Evolutionary conservation across 1,140 invertebrate species (phyloP), one percentile per base, ranked within the genome.

Genomic region (Chelonus insularis): DNA sequence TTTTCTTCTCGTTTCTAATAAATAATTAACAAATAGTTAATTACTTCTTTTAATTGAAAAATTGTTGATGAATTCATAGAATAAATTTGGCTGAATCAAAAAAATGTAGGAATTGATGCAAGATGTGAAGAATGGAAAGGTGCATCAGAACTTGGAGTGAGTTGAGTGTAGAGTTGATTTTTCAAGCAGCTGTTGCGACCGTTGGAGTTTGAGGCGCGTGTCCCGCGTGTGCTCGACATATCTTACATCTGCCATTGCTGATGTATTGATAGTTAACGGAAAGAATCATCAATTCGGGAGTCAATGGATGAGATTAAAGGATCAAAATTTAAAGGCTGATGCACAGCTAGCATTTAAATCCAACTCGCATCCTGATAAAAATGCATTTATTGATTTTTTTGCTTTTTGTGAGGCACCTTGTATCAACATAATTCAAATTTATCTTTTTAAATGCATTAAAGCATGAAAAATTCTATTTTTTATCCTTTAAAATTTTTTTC

Each of bases 121-220:
- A 48, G n/a, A 11, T 6, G 23, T 25, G 20, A 12, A 18, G 1
- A 20, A 20, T 20, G 18, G 8, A 45, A 45, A 9, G 6, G 16
- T 7, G 20, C 2, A 21, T 47, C 47, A 68, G 72, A 73, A 72
- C 71, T 76, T 48, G 55, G 23, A 61, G 25, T 37, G 14, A 23
- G 11, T 29, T 11, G 67, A 74, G 50, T 56, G 18, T 64, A 72
- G 59, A 39, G 68, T 61, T 57, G 68, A 73, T 75, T 78, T 76
- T 71, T 56, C 68, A 7, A 68, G 66, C 79, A 79, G 77, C 77
- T 81, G 79, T 71, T 45, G 65, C 74, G 74, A 80, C 79, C 77
- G 79, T 81, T 79, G 77, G 68, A 51, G 39, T 61, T 55, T 45
- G 59, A 50, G 51, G 71, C 73, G 73, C 75, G 75, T 77, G 77